Base-by-base conservation (phyloP, 2,113 vertebrate species). In the Takifugu bimaculatus region DNA sequence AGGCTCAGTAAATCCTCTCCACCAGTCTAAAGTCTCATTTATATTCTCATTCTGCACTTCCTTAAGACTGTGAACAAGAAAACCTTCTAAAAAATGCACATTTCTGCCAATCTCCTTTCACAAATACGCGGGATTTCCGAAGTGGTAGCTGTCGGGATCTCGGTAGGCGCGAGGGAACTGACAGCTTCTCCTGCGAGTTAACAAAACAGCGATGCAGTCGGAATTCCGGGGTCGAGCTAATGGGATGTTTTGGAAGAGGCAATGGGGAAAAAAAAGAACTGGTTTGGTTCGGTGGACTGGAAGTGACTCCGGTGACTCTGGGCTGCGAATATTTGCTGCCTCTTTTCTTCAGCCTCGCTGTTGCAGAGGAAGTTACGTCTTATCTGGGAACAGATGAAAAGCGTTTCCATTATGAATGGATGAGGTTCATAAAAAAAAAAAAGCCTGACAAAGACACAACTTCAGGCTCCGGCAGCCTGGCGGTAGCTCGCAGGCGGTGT, bases 191-290 rank as follows among this genome's bases (percentile, higher is more conserved):
- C 59, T 61, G 52, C 50, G 52, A 70, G 48, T 72, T 72, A 61
- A 68, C 57, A 63, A 60, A 62, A 59, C 25, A 52, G 53, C 39
- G 29, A 64, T 68, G 43, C 25, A 57, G 27, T 39, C 65, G 26
- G 27, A 59, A 62, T 81, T 70, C 48, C 50, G 58, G 29, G 48
- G 57, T 49, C 47, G 50, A 60, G 70, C 29, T 65, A 78, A 81
- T 73, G 68, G 68, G 57, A 29, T 11, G 49, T 35, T 72, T 32
- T 76, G 63, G 72, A 62, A 50, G 72, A n/a, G 13, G n/a, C 13
- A 48, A 12, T 5, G 4, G n/a, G n/a, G n/a, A 10, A n/a, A 43
- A 43, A 43, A 43, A 6, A 43, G 9, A 48, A 48, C 6, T 3
- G 6, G 35, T 39, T 39, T 10, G 35, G 35, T 39, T 39, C 2